Conservation (phyloP, 1,140 invertebrate genomes). For the Cepaea nemoralis region DNA sequence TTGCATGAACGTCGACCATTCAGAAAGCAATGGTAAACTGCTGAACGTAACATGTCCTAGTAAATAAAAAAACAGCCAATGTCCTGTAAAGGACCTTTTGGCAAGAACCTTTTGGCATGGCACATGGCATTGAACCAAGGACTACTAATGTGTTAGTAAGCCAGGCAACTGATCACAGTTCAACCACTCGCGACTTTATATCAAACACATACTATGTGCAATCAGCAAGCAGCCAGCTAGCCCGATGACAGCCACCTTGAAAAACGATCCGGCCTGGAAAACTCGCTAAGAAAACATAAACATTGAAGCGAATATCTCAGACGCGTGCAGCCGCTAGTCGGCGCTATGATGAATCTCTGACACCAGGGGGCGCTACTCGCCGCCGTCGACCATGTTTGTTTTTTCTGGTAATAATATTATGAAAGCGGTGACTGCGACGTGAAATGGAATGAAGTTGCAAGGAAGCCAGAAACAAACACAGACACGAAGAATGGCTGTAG, state of each 20-base stretch:
- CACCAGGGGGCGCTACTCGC: conserved; percentile 12
- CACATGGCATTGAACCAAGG: no score
- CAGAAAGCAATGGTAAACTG: no score
- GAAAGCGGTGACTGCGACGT: not conserved
- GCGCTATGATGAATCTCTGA: not conserved
- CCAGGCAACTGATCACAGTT: no score
- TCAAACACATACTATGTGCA: no score
- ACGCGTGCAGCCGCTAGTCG: conserved; percentile 3
- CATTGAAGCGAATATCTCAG: not conserved
- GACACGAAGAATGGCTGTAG: not conserved
- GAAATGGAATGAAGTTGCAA: not conserved
- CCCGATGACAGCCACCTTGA: not conserved
- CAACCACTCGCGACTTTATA: no score
- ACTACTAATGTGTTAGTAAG: no score
- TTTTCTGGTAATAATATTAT: conserved; percentile 24
- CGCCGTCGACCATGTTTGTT: conserved; percentile 3
- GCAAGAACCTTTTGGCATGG: no score
- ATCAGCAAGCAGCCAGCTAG: not conserved
- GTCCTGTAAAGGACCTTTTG: no score
- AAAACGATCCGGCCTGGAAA: not conserved
- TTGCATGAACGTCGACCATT: no score
- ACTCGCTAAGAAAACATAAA: conserved; percentile 13
- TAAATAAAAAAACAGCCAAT: no score
- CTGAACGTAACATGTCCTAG: no score
- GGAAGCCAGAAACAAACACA: not conserved